A percentile compares a stretch with the other conserved stretches of the same genome.
phyloP scores from a whole-genome alignment of 1,140 invertebrate species.

The Ylistrum balloti region DNA sequence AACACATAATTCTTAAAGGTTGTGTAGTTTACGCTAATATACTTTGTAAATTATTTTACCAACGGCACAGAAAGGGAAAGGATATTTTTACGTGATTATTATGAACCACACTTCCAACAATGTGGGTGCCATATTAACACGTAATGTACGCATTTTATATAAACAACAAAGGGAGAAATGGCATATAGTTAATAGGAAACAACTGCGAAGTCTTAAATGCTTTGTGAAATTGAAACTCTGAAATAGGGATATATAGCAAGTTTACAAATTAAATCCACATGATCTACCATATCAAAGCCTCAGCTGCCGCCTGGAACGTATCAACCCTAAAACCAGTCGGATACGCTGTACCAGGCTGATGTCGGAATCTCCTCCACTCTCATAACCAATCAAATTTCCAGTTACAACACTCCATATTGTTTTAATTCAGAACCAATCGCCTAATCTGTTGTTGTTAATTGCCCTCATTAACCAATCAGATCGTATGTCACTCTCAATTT shows the following conservation, averaged over 20 bases:
- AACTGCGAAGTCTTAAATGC: conserved; percentile 33
- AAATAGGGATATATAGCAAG: conserved; percentile 35
- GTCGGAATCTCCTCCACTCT: background rate
- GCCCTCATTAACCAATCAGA: conserved; percentile 16
- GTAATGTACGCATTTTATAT: conserved; percentile 29
- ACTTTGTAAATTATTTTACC: conserved; percentile 22
- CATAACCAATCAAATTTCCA: background rate
- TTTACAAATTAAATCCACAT: conserved; percentile 36
- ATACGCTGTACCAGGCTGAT: background rate
- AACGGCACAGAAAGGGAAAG: background rate
- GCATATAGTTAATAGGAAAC: conserved; percentile 39
- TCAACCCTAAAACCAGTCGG: background rate
- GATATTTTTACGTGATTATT: conserved; percentile 21
- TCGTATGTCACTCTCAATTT: conserved; percentile 19
- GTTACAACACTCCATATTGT: background rate
- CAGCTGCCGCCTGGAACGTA: background rate
- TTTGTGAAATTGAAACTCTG: conserved; percentile 28
- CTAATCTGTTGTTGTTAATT: conserved; percentile 24
- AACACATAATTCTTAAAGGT: conserved; percentile 20
- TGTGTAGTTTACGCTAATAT: conserved; percentile 12
- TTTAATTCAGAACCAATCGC: conserved; percentile 30
- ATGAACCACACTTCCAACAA: background rate
- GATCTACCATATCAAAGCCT: background rate
- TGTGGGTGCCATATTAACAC: conserved; percentile 17
- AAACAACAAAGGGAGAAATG: conserved; percentile 18